Evolutionary conservation across 1,140 invertebrate species (phyloP), one percentile per base, ranked within the genome.

Genomic region (Drosophila simulans): DNA sequence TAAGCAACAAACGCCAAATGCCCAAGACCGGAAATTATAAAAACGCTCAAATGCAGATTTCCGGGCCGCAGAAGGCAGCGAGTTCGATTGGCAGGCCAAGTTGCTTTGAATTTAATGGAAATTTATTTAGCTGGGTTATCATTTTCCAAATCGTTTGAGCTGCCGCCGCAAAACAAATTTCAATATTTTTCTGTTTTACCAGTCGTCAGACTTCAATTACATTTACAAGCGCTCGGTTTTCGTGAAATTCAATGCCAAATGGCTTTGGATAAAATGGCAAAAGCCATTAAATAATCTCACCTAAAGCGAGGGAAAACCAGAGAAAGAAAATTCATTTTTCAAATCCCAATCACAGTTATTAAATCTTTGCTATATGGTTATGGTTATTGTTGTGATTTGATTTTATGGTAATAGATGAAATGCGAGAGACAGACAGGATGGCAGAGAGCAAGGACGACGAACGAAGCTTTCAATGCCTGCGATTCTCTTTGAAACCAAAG

Each of bases 351-450:
- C 84, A 90, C 84, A 89, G 84, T 89, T 88, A 88, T 88, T 88
- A 88, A 88, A 88, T 88, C 84, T 90, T 88, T 80, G 84, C 84
- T 89, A 90, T 88, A 88, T 84, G 84, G 84, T 88, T 88, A 89
- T 84, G 84, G 84, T 88, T 88, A 88, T 88, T 88, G 84, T 88
- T 89, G 84, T 88, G 84, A 88, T 88, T 88, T 88, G 83, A 89
- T 88, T 88, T 88, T 88, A 88, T 89, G 83, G 83, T 89, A 89
- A 88, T 89, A 79, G 79, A 82, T 66, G 83, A 52, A 62, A 51
- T 57, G 46, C 37, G 65, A 65, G 39, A 45, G 60, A 53, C 54
- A 27, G 35, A 48, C 48, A 34, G 48, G 48, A 51, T 51, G 48
- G 48, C 25, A 17, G 11, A 13, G 42, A 31, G 55, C 5, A 10